Evolutionary conservation across 2,888 invertebrate species (phyloP).

Genomic region (Scaptomyza cyrtandrae): DNA sequence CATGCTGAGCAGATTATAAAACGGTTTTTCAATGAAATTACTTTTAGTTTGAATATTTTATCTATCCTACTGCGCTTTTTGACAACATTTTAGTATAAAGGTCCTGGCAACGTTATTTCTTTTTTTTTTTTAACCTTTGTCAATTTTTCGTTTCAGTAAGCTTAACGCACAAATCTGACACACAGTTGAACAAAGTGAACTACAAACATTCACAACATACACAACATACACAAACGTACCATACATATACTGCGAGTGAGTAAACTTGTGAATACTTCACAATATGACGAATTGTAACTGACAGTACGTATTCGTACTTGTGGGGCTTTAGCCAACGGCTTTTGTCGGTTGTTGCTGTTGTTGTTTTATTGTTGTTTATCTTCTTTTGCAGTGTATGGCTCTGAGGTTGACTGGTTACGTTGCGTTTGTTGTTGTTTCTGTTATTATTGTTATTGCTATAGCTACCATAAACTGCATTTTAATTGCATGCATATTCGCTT

Average conservation of each 20-base stretch:
- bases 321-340: conserved; percentile 27
- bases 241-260: conserved; percentile 1
- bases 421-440: conserved; percentile 13
- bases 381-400: conserved; percentile 19
- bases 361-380: neutral
- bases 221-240: neutral
- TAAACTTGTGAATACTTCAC: conserved; percentile 23
- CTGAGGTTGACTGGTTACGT: conserved; percentile 46
- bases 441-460: conserved; percentile 32
- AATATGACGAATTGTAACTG: conserved; percentile 60
- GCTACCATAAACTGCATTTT: conserved; percentile 67
- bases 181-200: conserved; percentile 20
- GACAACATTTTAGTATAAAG: conserved; percentile 44
- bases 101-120: conserved; percentile 29
- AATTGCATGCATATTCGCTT: conserved; percentile 66
- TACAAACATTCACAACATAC: neutral
- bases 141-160: conserved; percentile 50
- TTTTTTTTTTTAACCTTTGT: conserved; percentile 9
- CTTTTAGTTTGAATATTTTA: conserved; percentile 7
- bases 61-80: conserved; percentile 31
- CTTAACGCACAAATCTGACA: conserved; percentile 65
- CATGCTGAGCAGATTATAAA: neutral
- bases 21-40: neutral
- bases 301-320: conserved; percentile 32
- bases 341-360: neutral